Evolutionary conservation across 2,888 invertebrate genomes (phyloP).

Genomic region (Drosophila tanythrix): DNA sequence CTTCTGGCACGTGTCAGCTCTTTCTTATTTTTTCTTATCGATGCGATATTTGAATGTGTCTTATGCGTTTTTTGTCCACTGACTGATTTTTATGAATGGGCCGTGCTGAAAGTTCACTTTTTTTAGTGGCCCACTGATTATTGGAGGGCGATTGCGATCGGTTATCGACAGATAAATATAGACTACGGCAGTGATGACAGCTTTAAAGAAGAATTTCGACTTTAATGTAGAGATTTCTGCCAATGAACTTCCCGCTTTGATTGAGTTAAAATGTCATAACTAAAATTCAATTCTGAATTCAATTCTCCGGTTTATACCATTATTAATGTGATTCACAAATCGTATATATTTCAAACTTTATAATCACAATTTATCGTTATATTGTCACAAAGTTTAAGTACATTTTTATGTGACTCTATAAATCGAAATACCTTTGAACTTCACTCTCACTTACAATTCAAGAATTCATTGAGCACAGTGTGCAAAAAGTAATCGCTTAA

Average conservation of each 20-base stretch:
- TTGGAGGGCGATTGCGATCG: constrained; percentile 14
- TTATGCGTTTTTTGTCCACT: constrained; percentile 21
- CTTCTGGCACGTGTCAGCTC: neutral
- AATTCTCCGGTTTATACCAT: no score
- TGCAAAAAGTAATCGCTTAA: neutral
- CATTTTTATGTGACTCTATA: neutral
- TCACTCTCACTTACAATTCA: neutral
- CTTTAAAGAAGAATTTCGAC: neutral
- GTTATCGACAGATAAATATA: neutral
- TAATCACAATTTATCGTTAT: neutral
- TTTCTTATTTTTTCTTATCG: constrained; percentile 33
- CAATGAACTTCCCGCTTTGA: constrained; percentile 20
- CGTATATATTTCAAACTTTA: neutral
- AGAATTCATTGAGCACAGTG: neutral
- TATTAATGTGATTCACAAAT: neutral
- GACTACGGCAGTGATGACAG: neutral
- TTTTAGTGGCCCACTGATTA: constrained; percentile 8
- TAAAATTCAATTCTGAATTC: neutral
- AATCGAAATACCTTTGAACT: constrained; percentile 3
- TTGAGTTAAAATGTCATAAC: neutral
- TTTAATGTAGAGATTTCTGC: neutral
- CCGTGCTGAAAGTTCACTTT: constrained; percentile 46
- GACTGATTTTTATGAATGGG: constrained; percentile 64
- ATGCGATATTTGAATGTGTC: constrained; percentile 49
- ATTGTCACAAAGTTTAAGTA: neutral